Evolutionary conservation across 2,797 vertebrate species (phyloP).

Genomic region (Tadarida brasiliensis): DNA sequence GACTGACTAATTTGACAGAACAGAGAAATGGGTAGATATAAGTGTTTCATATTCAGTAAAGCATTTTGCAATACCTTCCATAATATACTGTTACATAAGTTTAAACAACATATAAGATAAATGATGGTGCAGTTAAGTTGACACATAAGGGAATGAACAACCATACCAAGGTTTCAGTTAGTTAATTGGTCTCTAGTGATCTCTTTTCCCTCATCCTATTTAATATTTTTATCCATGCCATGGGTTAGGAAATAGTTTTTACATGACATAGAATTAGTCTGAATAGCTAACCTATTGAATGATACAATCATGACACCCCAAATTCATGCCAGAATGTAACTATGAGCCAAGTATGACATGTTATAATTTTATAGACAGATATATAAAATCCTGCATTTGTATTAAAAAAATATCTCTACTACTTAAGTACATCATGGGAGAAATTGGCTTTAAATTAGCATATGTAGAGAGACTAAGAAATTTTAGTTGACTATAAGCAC

Average conservation of each 20-base stretch:
- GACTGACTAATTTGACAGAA: neutral
- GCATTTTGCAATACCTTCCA: slow-evolving; percentile 1
- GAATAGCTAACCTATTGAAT: slow-evolving; percentile 30
- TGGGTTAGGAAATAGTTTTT: neutral
- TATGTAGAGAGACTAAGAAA: neutral
- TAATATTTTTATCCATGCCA: slow-evolving; percentile 21
- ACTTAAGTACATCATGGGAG: neutral
- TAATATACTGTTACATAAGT: neutral
- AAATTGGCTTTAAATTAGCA: slow-evolving; percentile 21
- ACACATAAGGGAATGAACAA: slow-evolving; percentile 20
- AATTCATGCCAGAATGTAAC: slow-evolving; percentile 7
- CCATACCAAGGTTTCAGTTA: neutral
- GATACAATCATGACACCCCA: neutral
- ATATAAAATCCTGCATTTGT: slow-evolving; percentile 12
- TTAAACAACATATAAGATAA: neutral
- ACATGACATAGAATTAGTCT: neutral
- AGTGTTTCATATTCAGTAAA: neutral
- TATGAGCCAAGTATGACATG: slow-evolving; percentile 21
- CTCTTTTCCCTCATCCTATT: neutral
- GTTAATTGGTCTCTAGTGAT: slow-evolving; percentile 3
- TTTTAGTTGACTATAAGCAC: neutral
- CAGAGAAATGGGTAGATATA: slow-evolving; percentile 11
- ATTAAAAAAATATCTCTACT: neutral
- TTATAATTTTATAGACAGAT: slow-evolving; percentile 33
- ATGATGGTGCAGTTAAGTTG: neutral